Base-by-base conservation (phyloP, 2,888 invertebrate species). In the Eristalinus aeneus region DNA sequence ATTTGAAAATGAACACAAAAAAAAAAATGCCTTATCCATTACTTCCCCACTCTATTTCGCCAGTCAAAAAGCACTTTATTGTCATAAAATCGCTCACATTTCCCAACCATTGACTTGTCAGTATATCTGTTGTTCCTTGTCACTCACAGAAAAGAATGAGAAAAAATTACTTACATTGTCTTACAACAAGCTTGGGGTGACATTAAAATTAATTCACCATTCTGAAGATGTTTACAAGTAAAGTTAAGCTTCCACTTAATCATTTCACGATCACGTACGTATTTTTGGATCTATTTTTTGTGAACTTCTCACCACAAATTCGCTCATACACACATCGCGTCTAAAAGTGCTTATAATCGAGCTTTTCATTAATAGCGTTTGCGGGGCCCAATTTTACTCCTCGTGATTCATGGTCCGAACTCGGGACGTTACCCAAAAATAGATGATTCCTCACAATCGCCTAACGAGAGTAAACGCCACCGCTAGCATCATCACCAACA, bases 331-430 rank as follows among this genome's bases (percentile, higher is more conserved):
- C 65, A 36, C n/a, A 53, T 46, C 60, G 23, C 53, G 64, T 67
- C 79, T 58, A 56, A 72, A 82, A 74, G 74, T 78, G 64, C 73
- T 77, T 81, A 11, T 72, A 69, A 58, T 81, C 27, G 60, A 81
- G 81, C 81, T 85, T 85, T 85, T 81, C 85, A 85, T 85, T 81
- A 81, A 81, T 81, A 85, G 76, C 85, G 75, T 85, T 75, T 72
- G 75, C 72, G 65, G 63, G 73, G 64, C 72, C 73, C 56, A 82
- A 82, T 71, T 82, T 86, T 74, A 71, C 77, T 78, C 60, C 82
- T 31, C 27, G 56, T 86, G 86, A 86, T 86, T 86, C 86, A 86
- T 74, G 56, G 60, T 65, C 73, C 54, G 65, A 82, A 82, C 67
- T 82, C 73, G 61, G 81, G 69, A 86, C 69, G 74, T 82, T 67